phyloP scores from a whole-genome alignment of 2,113 vertebrate genomes.

The Rutilus rutilus region DNA sequence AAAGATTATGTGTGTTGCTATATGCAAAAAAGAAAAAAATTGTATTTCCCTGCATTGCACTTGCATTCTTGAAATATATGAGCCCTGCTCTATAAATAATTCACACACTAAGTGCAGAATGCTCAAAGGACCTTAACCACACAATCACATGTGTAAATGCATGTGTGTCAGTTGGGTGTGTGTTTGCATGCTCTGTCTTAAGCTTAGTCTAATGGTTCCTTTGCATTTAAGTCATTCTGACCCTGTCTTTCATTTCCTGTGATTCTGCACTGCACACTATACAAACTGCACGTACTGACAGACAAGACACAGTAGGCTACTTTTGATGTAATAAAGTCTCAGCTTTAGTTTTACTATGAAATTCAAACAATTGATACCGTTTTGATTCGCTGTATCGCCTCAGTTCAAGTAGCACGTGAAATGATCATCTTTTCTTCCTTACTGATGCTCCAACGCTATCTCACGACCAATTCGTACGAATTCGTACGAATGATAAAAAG shows the following conservation, averaged over 20 bases:
- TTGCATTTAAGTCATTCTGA: neutral
- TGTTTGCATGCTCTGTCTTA: neutral
- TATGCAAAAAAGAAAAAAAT: neutral
- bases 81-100: conserved; percentile 30
- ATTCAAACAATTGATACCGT: too few relatives aligned
- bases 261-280: neutral
- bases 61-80: conserved; percentile 2
- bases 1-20: neutral
- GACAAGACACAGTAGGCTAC: too few relatives aligned
- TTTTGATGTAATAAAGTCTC: too few relatives aligned
- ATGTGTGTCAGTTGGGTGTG: neutral
- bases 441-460: too few relatives aligned
- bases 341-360: too few relatives aligned
- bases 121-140: conserved; percentile 1
- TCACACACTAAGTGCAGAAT: conserved; percentile 27
- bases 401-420: too few relatives aligned
- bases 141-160: neutral
- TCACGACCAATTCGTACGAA: too few relatives aligned
- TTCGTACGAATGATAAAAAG: too few relatives aligned
- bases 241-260: neutral
- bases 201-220: neutral
- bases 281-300: too few relatives aligned
- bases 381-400: too few relatives aligned
- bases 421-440: too few relatives aligned
- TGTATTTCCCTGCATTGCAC: neutral